These are phyloP conservation scores for Nephila pilipes DNA, from an alignment of 1,140 invertebrate species.

Conservation along the genomic window DNA sequence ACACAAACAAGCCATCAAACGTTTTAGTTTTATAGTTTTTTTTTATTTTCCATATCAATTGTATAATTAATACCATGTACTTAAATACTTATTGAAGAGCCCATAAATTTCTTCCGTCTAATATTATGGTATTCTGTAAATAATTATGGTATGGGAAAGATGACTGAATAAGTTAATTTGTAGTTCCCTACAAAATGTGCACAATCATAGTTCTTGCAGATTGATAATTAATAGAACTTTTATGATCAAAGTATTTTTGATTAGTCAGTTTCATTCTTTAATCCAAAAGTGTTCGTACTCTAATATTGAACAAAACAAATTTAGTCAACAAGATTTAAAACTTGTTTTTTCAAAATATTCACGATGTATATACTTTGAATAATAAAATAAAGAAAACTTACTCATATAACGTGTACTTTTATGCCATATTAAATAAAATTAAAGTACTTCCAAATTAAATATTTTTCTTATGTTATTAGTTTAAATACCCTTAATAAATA, in stretches of 20 bases:
- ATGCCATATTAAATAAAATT: too few relatives aligned
- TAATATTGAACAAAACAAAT: background rate
- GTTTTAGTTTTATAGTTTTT: too few relatives aligned
- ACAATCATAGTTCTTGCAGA: background rate
- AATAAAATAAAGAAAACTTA: too few relatives aligned
- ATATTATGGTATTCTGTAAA: background rate
- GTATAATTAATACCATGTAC: background rate
- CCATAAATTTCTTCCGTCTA: conserved; percentile 9
- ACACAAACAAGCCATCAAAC: background rate
- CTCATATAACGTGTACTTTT: too few relatives aligned
- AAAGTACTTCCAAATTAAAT: too few relatives aligned
- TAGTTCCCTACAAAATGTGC: background rate
- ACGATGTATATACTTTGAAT: too few relatives aligned
- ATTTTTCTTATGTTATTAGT: too few relatives aligned
- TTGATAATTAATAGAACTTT: background rate
- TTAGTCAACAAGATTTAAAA: too few relatives aligned
- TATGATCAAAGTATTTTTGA: conserved; percentile 1
- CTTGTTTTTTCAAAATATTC: too few relatives aligned
- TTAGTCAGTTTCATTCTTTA: background rate
- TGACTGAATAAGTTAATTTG: background rate
- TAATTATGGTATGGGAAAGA: background rate
- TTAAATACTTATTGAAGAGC: background rate
- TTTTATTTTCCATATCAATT: background rate
- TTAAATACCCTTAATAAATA: too few relatives aligned
- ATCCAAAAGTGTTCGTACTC: background rate